Percentiles rank a stretch among this genome's conserved stretches.
Conservation (phyloP, 2,797 vertebrate species). For the Podarcis siculus region DNA sequence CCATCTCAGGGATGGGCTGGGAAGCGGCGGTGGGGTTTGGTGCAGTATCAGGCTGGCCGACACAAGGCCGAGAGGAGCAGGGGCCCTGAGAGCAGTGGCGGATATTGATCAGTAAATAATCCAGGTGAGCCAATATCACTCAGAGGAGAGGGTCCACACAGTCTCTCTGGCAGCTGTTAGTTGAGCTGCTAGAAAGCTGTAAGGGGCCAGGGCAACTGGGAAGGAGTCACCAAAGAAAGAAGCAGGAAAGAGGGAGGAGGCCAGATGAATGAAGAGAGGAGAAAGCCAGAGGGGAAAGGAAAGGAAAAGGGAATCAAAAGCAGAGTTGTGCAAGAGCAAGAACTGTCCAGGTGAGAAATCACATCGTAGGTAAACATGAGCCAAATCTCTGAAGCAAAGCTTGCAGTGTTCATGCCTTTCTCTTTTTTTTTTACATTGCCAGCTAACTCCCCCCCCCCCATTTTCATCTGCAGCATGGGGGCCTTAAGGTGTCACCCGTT, state of each 20-base stretch:
- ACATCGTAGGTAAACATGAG: not conserved
- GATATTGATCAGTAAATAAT: not conserved
- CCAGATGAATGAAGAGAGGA: too few relatives aligned
- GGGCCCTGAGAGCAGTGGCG: rapidly evolving
- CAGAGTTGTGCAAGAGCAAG: not conserved
- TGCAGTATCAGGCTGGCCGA: not conserved
- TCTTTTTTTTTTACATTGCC: not conserved
- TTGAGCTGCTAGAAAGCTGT: not conserved
- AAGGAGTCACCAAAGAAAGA: not conserved
- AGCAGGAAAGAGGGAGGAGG: not conserved
- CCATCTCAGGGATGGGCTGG: rapidly evolving
- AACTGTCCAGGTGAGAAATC: not conserved
- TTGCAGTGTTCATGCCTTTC: not conserved
- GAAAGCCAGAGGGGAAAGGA: not conserved
- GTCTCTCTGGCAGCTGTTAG: not conserved
- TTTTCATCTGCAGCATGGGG: not conserved
- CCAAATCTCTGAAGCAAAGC: not conserved
- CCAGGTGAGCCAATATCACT: not conserved
- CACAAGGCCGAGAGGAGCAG: not conserved
- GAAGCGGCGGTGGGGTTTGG: rapidly evolving
- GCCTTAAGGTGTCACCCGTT: not conserved
- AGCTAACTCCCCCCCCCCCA: not conserved
- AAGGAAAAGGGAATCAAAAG: not conserved
- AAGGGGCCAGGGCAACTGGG: not conserved
- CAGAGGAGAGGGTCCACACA: not conserved